These are phyloP conservation scores for Chaetogeoica ovagalla DNA, from an alignment of 2,888 invertebrate genomes.

Conservation along the genomic window DNA sequence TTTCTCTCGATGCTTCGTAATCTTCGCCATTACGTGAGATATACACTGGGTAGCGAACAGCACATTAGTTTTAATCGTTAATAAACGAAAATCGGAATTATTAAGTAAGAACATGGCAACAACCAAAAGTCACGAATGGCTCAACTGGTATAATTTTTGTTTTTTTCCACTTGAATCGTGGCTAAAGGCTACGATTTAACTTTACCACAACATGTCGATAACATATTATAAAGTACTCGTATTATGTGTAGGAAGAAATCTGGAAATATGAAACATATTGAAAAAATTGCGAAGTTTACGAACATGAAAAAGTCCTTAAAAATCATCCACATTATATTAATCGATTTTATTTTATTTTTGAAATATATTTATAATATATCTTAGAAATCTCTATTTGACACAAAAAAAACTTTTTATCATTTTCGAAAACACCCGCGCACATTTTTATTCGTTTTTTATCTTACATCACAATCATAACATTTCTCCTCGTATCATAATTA, in stretches of 20 bases:
- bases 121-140: no score
- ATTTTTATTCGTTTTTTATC: conserved; percentile 1
- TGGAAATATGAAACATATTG: background rate
- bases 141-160: no score
- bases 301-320: conserved; percentile 13
- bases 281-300: conserved; percentile 11
- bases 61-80: background rate
- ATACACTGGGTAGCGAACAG: background rate
- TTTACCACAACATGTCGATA: no score
- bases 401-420: conserved; percentile 7
- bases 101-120: no score
- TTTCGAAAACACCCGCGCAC: conserved; percentile 27
- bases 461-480: conserved; percentile 24
- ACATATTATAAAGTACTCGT: background rate
- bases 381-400: conserved; percentile 22
- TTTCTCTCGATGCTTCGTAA: conserved; percentile 17
- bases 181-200: no score
- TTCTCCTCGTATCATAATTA: conserved; percentile 17
- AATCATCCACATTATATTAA: conserved; percentile 12
- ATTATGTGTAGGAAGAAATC: background rate
- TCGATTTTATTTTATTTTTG: conserved; percentile 22
- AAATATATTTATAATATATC: conserved; percentile 5
- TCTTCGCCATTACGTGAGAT: background rate
- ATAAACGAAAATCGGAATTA: no score
- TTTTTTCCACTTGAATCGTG: no score